These are phyloP conservation scores for Drosophila tani DNA, from an alignment of 1,140 invertebrate genomes.

Conservation along the genomic window DNA sequence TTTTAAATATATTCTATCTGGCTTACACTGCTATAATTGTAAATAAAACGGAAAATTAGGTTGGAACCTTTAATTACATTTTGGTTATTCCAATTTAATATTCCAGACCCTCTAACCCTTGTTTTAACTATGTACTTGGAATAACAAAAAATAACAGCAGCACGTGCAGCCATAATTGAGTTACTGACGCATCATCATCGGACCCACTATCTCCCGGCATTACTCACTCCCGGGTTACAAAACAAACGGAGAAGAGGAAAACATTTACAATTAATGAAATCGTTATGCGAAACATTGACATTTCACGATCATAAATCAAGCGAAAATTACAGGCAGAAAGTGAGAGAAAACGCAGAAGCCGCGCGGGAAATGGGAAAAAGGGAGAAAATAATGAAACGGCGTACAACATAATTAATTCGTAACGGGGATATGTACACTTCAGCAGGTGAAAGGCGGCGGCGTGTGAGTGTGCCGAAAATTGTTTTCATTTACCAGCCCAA, in stretches of 20 bases:
- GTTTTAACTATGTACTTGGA: background rate
- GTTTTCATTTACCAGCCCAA: slow-evolving; percentile 46
- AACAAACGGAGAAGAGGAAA: slow-evolving; percentile 24
- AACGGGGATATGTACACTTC: slow-evolving; percentile 50
- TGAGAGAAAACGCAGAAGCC: slow-evolving; percentile 26
- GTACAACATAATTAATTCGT: slow-evolving; percentile 80
- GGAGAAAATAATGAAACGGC: slow-evolving; percentile 70
- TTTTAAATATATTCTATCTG: background rate
- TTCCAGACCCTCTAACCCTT: background rate
- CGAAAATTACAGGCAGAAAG: slow-evolving; percentile 66
- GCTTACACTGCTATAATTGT: background rate
- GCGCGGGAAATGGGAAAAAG: slow-evolving; percentile 47
- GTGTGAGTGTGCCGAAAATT: slow-evolving; percentile 74
- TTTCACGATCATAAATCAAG: slow-evolving; percentile 81
- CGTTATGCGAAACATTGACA: slow-evolving; percentile 82
- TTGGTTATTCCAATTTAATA: background rate
- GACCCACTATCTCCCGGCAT: slow-evolving; percentile 5
- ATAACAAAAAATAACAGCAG: slow-evolving; percentile 13
- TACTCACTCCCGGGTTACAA: slow-evolving; percentile 46
- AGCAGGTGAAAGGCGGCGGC: slow-evolving; percentile 70
- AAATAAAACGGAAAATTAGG: background rate
- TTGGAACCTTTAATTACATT: background rate
- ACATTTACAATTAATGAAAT: slow-evolving; percentile 78
- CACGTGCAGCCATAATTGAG: slow-evolving; percentile 60
- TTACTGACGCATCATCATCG: slow-evolving; percentile 55